These are phyloP conservation scores for Darevskia mixta DNA, from an alignment of 2,797 vertebrate genomes.

Conservation along the genomic window DNA sequence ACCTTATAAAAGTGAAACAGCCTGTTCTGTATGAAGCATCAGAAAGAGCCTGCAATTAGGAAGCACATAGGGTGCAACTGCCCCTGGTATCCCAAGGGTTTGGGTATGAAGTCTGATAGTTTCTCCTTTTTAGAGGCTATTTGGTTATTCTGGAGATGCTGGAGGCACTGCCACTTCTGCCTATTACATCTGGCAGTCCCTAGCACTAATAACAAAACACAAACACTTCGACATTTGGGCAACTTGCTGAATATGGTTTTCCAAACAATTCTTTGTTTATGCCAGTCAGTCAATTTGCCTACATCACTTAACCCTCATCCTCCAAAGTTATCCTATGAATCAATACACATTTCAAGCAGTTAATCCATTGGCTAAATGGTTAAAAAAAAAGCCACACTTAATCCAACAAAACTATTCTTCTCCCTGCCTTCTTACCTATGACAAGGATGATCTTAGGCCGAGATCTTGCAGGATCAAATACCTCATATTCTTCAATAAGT, in stretches of 20 bases:
- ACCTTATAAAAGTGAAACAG: neutral
- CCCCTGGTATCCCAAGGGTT: neutral
- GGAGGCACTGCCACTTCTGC: neutral
- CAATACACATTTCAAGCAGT: neutral
- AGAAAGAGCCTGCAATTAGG: neutral
- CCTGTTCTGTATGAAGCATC: neutral
- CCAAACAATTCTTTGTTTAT: neutral
- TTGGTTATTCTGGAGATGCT: neutral
- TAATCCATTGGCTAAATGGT: neutral
- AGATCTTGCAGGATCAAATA: constrained; percentile 92
- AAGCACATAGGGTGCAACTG: neutral
- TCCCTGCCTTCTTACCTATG: constrained; percentile 85
- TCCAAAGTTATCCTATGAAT: neutral
- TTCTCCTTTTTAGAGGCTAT: neutral
- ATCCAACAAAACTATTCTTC: neutral
- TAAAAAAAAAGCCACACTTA: neutral
- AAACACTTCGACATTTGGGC: neutral
- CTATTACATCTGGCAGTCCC: neutral
- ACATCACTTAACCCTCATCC: neutral
- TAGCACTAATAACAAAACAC: neutral
- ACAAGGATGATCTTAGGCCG: constrained; percentile 96
- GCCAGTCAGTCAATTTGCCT: neutral
- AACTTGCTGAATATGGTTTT: neutral
- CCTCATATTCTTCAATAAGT: constrained; percentile 96
- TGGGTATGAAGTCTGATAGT: neutral